phyloP scores from a whole-genome alignment of 2,113 vertebrate genomes.

The Melospiza melodia region DNA sequence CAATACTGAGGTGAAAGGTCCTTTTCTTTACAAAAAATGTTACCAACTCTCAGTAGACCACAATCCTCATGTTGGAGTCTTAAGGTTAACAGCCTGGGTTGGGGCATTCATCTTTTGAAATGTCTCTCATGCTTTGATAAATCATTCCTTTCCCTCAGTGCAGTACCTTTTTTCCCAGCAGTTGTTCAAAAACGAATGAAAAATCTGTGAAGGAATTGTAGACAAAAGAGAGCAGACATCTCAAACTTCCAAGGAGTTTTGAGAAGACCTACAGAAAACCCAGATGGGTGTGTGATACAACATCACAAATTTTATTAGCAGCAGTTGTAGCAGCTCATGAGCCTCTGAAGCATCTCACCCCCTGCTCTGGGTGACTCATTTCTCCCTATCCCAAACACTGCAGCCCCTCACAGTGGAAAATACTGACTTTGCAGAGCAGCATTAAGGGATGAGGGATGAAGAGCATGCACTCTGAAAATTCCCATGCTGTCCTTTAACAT shows the following conservation, averaged over 20 bases:
- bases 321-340: background rate
- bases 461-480: background rate
- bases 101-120: slow-evolving; percentile 14
- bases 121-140: background rate
- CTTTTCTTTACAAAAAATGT: background rate
- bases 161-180: background rate
- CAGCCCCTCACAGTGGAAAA: background rate
- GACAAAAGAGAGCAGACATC: background rate
- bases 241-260: background rate
- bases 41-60: background rate
- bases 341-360: background rate
- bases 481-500: background rate
- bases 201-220: background rate
- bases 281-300: background rate
- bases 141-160: background rate
- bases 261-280: background rate
- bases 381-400: background rate
- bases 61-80: background rate
- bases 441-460: background rate
- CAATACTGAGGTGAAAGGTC: background rate
- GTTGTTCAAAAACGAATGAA: background rate
- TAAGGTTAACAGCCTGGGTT: slow-evolving; percentile 20
- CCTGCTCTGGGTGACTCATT: background rate
- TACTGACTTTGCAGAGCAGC: background rate
- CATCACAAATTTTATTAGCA: background rate